Evolutionary conservation across 2,888 invertebrate genomes (phyloP), one percentile per base, ranked within the genome.

Genomic region (Eumacrocentrus americanus): DNA sequence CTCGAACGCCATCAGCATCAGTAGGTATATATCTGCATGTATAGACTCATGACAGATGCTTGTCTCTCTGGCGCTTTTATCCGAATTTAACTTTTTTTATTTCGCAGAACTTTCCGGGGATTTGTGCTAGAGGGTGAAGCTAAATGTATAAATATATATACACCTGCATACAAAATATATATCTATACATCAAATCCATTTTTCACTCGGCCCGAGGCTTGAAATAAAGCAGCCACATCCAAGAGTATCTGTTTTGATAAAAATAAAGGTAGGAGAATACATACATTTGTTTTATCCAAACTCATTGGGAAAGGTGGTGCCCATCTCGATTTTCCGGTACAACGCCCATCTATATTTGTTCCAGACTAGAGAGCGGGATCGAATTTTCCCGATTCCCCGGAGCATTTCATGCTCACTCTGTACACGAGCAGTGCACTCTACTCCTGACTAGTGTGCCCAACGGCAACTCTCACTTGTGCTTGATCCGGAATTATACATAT

Each of bases 361-460:
- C 50, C 50, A 50, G 50, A 50, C 29, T 50, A 50, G 50, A 50
- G 5, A 25, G 18, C 47, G 23, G 14, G 50, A 50, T 50, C 35
- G 34, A 50, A 50, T 52, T 52, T 54, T 25, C 42, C 23, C 29
- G n/a, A 44, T 54, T 44, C 34, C 54, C 44, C n/a, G n/a, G 12
- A 44, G 54, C 34, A 16, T 42, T 42, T 54, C 22, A 18, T 44
- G 14, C 44, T 16, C 54, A 29, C 22, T 22, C 5, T 1, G 11
- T 14, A 2, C 9, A 44, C 29, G 44, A 23, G 18, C 18, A 44
- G 44, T 12, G 42, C 29, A 14, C 11, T 29, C 29, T 23, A 11
- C 25, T 14, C 44, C 16, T 44, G 29, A 29, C 23, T n/a, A 44
- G n/a, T 54, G 11, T 35, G 54, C 54, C 54, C 29, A 35, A 20